A percentile compares a stretch with the other conserved stretches of the same genome.
These are phyloP conservation scores for Ecdyonurus torrentis DNA, from an alignment of 2,888 invertebrate species.

Conservation along the genomic window DNA sequence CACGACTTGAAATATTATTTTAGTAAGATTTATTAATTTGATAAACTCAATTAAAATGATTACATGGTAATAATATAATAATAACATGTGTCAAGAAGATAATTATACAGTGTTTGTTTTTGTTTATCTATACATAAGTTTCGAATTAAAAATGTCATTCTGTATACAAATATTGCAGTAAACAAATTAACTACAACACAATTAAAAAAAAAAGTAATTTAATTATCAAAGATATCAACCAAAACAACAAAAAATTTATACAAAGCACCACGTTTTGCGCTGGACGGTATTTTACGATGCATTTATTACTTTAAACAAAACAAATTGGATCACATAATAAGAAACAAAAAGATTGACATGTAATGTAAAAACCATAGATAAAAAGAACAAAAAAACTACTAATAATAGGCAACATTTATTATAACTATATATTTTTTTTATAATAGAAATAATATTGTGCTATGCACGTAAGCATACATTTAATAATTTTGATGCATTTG, in stretches of 20 bases:
- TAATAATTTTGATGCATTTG: neutral
- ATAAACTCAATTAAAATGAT: neutral
- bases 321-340: neutral
- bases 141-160: neutral
- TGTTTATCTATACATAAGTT: neutral
- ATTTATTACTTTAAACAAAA: neutral
- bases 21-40: neutral
- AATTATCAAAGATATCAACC: neutral
- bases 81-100: neutral
- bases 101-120: neutral
- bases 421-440: too few relatives aligned
- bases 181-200: neutral
- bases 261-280: neutral
- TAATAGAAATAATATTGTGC: neutral
- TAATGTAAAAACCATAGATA: too few relatives aligned
- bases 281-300: neutral
- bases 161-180: neutral
- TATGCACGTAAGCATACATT: neutral
- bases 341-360: neutral
- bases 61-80: neutral
- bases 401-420: too few relatives aligned
- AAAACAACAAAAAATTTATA: neutral
- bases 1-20: neutral
- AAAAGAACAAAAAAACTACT: too few relatives aligned
- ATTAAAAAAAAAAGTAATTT: neutral